These are phyloP conservation scores for Uromys caudimaculatus DNA, from an alignment of 2,797 vertebrate genomes.

Conservation along the genomic window DNA sequence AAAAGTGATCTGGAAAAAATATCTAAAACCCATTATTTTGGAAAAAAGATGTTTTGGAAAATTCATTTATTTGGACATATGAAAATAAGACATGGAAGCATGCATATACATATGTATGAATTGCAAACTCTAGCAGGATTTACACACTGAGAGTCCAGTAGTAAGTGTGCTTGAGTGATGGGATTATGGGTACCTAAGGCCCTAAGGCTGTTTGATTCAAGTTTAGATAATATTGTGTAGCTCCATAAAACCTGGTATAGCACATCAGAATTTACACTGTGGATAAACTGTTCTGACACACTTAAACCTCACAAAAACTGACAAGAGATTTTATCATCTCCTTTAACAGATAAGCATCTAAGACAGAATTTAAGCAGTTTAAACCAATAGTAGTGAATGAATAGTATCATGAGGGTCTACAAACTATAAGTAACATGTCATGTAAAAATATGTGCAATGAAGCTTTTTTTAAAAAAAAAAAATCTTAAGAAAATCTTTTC, in stretches of 20 bases:
- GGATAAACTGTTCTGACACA: constrained; percentile 24
- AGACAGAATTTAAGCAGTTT: constrained; percentile 13
- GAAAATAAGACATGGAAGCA: background rate
- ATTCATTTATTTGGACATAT: background rate
- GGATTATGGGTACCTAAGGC: background rate
- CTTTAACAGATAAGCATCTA: constrained; percentile 26
- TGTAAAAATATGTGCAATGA: background rate
- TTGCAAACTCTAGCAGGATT: background rate
- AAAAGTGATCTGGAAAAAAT: background rate
- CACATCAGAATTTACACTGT: constrained; percentile 19
- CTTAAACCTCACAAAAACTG: constrained; percentile 28
- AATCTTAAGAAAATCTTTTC: background rate
- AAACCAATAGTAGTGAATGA: background rate
- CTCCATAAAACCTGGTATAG: background rate
- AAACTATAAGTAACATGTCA: constrained; percentile 13
- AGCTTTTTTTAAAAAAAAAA: no score
- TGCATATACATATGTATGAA: background rate
- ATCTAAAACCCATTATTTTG: background rate
- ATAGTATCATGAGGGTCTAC: background rate
- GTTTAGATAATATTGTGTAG: background rate
- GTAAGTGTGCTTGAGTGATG: background rate
- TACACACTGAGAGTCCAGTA: constrained; percentile 30
- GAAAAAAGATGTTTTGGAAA: background rate
- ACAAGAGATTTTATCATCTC: constrained; percentile 33
- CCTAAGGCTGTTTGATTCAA: background rate